Base-by-base conservation (phyloP, 2,797 vertebrate species). In the Semaprochilodus insignis region DNA sequence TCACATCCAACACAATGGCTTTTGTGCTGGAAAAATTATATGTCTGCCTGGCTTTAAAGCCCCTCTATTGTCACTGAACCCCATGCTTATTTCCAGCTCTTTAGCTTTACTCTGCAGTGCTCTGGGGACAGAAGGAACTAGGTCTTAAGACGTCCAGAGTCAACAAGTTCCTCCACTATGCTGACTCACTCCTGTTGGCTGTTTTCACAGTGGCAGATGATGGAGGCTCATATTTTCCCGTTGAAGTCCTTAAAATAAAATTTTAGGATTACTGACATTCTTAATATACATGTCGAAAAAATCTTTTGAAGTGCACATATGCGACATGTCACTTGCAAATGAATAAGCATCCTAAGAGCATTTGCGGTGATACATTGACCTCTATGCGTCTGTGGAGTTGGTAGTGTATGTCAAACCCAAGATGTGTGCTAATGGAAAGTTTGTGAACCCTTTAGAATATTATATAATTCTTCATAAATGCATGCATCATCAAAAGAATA, bases 111-210 rank as follows among this genome's bases (percentile, higher is more conserved):
- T 63, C 36, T 57, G 74, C 27, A 36, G 3, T 25, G n/a, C 36
- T 69, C 15, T 21, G 17, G 21, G 3, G 25, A 83, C 23, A 83
- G 74, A 65, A 57, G 34, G 63, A 82, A n/a, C 14, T 21, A 83
- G 23, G 72, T 66, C 59, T 65, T 3, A 48, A 1, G 16, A 14
- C 59, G 75, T 70, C 76, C 52, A 69, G 63, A 69, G 34, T 67
- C 23, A 70, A 14, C 8, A 54, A 54, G 21, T 27, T 67, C 72
- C 40, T 67, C 48, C 57, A 57, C 6, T 36, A 23, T 17, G 4
- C n/a, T 75, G 48, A 71, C 72, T 81, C 72, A 78, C 6, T 60
- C 51, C 52, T 19, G 4, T 65, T 27, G n/a, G 31, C 57, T 74
- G 15, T 83, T 80, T 76, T 13, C 78, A 80, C 25, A 74, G 51